A percentile compares a stretch with the other conserved stretches of the same genome.
phyloP scores from a whole-genome alignment of 92 coral and sea anemone genomes.

The Palythoa caribaeorum region DNA sequence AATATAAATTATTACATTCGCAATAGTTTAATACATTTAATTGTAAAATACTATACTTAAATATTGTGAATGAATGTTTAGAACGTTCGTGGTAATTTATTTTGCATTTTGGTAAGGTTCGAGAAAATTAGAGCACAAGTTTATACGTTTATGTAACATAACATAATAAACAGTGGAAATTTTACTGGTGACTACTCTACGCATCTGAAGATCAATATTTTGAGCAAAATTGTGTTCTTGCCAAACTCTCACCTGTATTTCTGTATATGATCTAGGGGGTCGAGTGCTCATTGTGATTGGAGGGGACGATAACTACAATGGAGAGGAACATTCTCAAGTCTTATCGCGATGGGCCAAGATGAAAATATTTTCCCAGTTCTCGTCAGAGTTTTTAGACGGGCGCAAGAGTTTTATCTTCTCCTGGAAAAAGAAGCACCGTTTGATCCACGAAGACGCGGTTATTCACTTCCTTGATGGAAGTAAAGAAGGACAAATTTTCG shows the following conservation, averaged over 20 bases:
- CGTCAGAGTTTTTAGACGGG: conserved; percentile 15
- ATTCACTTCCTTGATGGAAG: conserved; percentile 6
- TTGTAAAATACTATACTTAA: no score
- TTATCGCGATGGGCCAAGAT: conserved; percentile 25
- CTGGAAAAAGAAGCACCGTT: conserved; percentile 19
- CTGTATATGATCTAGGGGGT: conserved; percentile 1
- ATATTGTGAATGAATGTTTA: no score
- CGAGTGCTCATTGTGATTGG: conserved; percentile 29
- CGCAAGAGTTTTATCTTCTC: conserved; percentile 27
- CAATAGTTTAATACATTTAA: no score
- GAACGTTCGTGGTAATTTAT: no score
- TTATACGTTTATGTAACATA: no score
- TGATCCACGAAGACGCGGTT: conserved; percentile 8
- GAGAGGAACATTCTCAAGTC: conserved; percentile 16
- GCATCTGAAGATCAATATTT: no score
- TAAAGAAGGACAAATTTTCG: neutral
- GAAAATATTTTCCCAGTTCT: conserved; percentile 12
- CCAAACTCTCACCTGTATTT: neutral
- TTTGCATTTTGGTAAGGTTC: no score
- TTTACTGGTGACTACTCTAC: no score
- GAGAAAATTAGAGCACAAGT: no score
- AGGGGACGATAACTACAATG: conserved; percentile 11
- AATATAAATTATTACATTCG: no score
- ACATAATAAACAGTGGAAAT: no score
- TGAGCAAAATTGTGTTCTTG: no score